These are phyloP conservation scores for Digitonthophagus gazella DNA, from an alignment of 2,888 invertebrate species.

Conservation along the genomic window DNA sequence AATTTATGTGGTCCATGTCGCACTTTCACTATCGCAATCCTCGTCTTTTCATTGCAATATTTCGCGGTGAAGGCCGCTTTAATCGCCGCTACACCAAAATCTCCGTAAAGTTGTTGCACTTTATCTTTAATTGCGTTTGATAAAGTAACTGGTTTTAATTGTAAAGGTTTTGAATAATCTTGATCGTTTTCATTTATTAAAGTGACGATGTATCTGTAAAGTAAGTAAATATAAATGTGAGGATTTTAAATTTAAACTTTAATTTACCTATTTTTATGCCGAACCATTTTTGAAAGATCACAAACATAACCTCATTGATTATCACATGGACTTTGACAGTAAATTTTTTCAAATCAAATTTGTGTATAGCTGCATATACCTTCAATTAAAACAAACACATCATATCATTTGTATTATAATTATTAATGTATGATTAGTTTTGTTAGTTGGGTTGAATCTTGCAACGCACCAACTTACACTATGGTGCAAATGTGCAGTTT, in stretches of 20 bases:
- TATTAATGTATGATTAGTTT: too few species aligned
- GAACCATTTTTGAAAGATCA: slow-evolving; percentile 39
- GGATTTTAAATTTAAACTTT: too few species aligned
- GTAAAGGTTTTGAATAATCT: slow-evolving; percentile 52
- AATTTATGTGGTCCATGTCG: slow-evolving; percentile 75
- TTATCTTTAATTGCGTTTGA: slow-evolving; percentile 59
- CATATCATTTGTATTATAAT: too few species aligned
- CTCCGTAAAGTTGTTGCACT: slow-evolving; percentile 71
- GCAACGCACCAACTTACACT: too few species aligned
- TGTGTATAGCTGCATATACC: too few species aligned
- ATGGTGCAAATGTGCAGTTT: too few species aligned
- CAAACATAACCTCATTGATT: neutral
- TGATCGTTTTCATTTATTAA: slow-evolving; percentile 59
- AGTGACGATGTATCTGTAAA: slow-evolving; percentile 66
- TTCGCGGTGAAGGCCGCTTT: slow-evolving; percentile 71
- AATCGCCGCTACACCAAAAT: slow-evolving; percentile 71
- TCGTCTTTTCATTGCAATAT: slow-evolving; percentile 75
- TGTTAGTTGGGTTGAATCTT: too few species aligned
- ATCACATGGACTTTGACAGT: too few species aligned
- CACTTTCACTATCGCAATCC: slow-evolving; percentile 69
- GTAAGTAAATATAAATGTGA: too few species aligned
- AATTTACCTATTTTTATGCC: slow-evolving; percentile 45
- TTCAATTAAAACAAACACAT: too few species aligned
- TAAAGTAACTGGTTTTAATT: slow-evolving; percentile 56
- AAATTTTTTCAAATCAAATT: too few species aligned